Percentiles rank a stretch among this genome's conserved stretches.
Evolutionary conservation across 2,113 vertebrate genomes (phyloP).

Genomic region (Thinocorus orbignyianus): DNA sequence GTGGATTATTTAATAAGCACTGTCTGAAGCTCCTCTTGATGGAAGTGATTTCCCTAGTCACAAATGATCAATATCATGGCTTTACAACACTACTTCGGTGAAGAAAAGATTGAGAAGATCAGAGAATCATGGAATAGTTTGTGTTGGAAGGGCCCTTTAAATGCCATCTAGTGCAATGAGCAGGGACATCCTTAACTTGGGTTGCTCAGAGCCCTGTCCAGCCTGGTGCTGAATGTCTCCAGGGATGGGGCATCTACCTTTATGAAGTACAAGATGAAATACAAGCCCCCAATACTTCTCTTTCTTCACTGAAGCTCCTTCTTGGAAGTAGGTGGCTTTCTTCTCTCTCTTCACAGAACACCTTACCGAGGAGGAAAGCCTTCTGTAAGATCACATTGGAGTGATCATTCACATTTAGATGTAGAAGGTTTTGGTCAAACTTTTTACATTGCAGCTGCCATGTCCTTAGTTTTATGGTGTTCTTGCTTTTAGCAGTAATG

Average conservation of each 20-base stretch:
- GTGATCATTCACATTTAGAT: neutral
- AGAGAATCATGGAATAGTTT: neutral
- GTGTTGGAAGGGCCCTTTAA: neutral
- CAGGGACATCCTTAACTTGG: neutral
- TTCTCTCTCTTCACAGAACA: neutral
- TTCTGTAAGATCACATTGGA: rapidly evolving
- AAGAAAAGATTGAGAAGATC: neutral
- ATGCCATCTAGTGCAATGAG: neutral
- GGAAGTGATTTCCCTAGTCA: neutral
- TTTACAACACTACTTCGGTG: neutral
- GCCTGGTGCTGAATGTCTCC: neutral
- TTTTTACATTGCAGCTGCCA: rapidly evolving
- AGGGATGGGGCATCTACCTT: neutral
- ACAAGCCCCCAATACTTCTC: neutral
- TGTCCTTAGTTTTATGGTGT: neutral
- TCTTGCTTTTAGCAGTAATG: neutral
- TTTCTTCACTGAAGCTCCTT: neutral
- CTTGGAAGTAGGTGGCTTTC: neutral
- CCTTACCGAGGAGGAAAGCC: neutral
- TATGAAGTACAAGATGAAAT: neutral
- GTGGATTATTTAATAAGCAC: neutral
- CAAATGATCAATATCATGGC: neutral
- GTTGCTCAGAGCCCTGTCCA: neutral
- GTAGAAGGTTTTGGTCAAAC: neutral
- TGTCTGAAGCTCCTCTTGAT: neutral